Evolutionary conservation across 1,140 invertebrate species (phyloP).

Genomic region (Lepidotrigona ventralis): DNA sequence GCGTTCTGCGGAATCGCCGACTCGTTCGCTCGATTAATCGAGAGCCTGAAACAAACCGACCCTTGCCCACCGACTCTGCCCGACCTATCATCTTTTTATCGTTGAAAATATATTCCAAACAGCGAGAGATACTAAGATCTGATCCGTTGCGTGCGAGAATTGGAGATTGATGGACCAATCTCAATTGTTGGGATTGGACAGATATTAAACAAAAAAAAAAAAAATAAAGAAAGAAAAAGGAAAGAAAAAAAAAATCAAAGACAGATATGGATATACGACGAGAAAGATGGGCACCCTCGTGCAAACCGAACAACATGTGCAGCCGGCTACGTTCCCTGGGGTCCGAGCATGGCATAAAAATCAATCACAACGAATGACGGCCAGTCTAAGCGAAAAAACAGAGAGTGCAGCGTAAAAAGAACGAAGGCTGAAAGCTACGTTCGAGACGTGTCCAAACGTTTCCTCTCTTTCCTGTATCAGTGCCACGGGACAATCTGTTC

Average conservation of each 20-base stretch:
- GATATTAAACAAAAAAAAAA: constrained; percentile 58
- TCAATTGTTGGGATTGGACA: constrained; percentile 37
- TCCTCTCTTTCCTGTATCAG: constrained; percentile 5
- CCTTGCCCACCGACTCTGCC: background rate
- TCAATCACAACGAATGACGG: constrained; percentile 73
- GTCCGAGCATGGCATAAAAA: constrained; percentile 66
- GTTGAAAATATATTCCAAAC: background rate
- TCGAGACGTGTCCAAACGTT: constrained; percentile 22
- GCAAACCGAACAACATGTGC: constrained; percentile 66
- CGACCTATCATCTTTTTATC: background rate
- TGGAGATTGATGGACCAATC: constrained; percentile 48
- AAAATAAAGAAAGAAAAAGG: background rate
- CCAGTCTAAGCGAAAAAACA: constrained; percentile 57
- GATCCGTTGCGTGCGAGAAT: constrained; percentile 25
- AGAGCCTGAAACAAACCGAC: constrained; percentile 8
- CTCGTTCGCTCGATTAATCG: constrained; percentile 10
- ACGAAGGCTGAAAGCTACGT: constrained; percentile 26
- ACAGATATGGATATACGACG: constrained; percentile 29
- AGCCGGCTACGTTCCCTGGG: constrained; percentile 55
- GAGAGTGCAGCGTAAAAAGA: constrained; percentile 42
- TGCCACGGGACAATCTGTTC: constrained; percentile 19
- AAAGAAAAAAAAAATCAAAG: background rate
- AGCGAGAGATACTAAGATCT: background rate
- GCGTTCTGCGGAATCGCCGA: constrained; percentile 42
- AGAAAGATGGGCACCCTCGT: constrained; percentile 55